phyloP scores from a whole-genome alignment of 2,797 vertebrate genomes.

The Poecilia velifera region DNA sequence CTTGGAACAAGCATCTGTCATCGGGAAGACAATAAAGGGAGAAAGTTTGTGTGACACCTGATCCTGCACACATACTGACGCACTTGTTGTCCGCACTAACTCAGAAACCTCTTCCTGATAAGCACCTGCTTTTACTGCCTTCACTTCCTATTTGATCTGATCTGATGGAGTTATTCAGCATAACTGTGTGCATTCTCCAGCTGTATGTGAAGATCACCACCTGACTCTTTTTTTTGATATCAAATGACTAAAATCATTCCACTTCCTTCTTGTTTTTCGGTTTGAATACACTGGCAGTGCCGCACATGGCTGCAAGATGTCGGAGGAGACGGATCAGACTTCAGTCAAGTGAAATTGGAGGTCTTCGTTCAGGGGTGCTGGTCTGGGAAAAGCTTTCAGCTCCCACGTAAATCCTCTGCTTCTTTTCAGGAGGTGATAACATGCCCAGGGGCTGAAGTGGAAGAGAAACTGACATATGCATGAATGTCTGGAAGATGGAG shows the following conservation, averaged over 20 bases:
- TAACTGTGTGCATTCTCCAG: conserved; percentile 47
- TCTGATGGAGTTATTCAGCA: conserved; percentile 56
- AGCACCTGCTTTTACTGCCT: conserved; percentile 73
- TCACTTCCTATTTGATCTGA: conserved; percentile 41
- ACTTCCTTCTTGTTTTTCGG: conserved; percentile 58
- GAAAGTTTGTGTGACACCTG: conserved; percentile 64
- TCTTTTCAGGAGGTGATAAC: conserved; percentile 73
- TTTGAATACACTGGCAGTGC: conserved; percentile 63
- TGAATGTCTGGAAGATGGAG: conserved; percentile 44
- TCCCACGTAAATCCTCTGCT: conserved; percentile 61
- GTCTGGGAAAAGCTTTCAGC: conserved; percentile 61
- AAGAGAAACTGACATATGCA: conserved; percentile 70
- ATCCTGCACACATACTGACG: conserved; percentile 51
- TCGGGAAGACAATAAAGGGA: conserved; percentile 55
- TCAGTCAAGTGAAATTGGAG: conserved; percentile 73
- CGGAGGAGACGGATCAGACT: conserved; percentile 60
- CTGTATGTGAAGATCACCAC: conserved; percentile 37
- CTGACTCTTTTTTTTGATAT: conserved; percentile 77
- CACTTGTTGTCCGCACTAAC: conserved; percentile 37
- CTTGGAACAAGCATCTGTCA: conserved; percentile 60
- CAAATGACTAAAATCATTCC: conserved; percentile 56
- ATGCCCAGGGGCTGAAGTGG: conserved; percentile 67
- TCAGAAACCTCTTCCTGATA: conserved; percentile 59
- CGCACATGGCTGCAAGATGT: conserved; percentile 83
- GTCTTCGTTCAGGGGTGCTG: conserved; percentile 68